These are phyloP conservation scores for Zenarchopterus dispar DNA, from an alignment of 2,797 vertebrate species.

Conservation along the genomic window DNA sequence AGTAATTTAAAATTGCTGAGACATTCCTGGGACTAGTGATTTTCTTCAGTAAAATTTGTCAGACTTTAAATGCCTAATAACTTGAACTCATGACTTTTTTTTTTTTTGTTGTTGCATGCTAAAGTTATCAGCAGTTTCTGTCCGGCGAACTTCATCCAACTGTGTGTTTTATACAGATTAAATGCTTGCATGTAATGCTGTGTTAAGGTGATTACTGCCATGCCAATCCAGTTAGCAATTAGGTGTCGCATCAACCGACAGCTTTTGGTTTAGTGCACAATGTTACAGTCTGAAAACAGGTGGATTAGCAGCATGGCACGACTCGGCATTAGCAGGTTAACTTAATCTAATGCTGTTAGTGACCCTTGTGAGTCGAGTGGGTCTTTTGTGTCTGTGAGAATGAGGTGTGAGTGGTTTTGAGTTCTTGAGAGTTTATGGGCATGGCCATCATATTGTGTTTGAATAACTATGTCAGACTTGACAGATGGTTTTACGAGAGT, in stretches of 20 bases:
- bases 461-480: neutral
- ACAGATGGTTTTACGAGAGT: neutral
- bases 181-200: conserved; percentile 18
- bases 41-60: too few species aligned
- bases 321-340: conserved; percentile 26
- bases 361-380: conserved; percentile 4
- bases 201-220: conserved; percentile 48
- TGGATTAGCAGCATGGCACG: conserved; percentile 35
- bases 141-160: neutral
- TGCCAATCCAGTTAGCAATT: conserved; percentile 57
- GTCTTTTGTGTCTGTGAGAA: conserved; percentile 5
- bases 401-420: conserved; percentile 4
- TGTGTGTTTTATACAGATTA: conserved; percentile 31
- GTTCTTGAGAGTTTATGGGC: neutral
- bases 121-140: neutral
- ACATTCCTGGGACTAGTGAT: too few species aligned
- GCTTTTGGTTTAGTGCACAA: conserved; percentile 9
- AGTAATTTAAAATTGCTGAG: too few species aligned
- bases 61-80: too few species aligned
- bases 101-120: neutral
- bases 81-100: neutral
- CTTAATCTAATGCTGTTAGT: conserved; percentile 11
- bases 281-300: conserved; percentile 18
- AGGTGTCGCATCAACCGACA: conserved; percentile 15
- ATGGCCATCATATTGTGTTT: conserved; percentile 1